Conservation (phyloP, 2,797 vertebrate genomes). For the Argentina silus region DNA sequence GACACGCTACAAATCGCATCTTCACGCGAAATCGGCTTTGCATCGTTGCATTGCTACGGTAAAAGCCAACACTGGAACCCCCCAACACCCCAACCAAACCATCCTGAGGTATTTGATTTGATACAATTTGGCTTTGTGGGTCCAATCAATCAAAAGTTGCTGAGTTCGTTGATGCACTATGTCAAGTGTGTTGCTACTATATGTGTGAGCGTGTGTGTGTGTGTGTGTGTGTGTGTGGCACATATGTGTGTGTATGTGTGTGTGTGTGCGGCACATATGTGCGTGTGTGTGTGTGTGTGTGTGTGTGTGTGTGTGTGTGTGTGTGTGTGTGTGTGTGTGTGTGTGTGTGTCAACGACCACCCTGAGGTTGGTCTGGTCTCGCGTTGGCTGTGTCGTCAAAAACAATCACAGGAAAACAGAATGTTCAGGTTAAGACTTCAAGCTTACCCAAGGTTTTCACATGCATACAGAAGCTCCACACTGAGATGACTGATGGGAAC, state of each 20-base stretch:
- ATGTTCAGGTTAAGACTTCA: constrained; percentile 65
- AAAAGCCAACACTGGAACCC: constrained; percentile 41
- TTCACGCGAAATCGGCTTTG: background rate
- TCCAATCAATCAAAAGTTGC: constrained; percentile 66
- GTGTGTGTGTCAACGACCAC: background rate
- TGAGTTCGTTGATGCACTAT: constrained; percentile 22
- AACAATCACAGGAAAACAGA: constrained; percentile 56
- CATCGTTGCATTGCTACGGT: constrained; percentile 46
- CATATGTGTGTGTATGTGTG: constrained; percentile 11
- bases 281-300: background rate
- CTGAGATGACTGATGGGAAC: constrained; percentile 51
- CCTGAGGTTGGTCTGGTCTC: constrained; percentile 48
- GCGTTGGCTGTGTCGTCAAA: constrained; percentile 45
- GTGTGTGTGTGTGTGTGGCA: constrained; percentile 18
- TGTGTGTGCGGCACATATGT: constrained; percentile 38
- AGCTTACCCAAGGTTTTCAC: constrained; percentile 68
- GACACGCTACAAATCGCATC: constrained; percentile 37
- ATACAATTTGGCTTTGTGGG: constrained; percentile 76
- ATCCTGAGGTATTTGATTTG: constrained; percentile 82
- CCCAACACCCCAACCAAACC: constrained; percentile 67
- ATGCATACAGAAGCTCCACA: constrained; percentile 60
- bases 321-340: constrained; percentile 29
- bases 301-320: constrained; percentile 10
- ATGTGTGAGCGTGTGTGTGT: constrained; percentile 29
- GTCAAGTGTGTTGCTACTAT: constrained; percentile 53